Percentiles rank a stretch among this genome's conserved stretches.
These are phyloP conservation scores for Nettapus auritus DNA, from an alignment of 2,113 vertebrate genomes.

Conservation along the genomic window DNA sequence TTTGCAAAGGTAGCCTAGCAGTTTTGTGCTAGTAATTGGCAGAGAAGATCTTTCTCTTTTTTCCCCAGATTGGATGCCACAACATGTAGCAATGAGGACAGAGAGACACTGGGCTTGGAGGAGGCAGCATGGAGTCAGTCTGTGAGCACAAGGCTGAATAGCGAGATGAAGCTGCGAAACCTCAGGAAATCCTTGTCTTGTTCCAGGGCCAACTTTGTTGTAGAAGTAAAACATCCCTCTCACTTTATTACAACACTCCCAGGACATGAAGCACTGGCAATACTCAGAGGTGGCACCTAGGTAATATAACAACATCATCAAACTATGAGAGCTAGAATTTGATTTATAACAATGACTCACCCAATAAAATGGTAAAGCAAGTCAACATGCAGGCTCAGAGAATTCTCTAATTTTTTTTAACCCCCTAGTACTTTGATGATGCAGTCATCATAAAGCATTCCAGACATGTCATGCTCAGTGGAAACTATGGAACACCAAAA, in stretches of 20 bases:
- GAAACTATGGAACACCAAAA: constrained; percentile 70
- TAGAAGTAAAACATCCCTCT: constrained; percentile 4
- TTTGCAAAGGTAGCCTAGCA: not conserved
- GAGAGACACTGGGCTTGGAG: not conserved
- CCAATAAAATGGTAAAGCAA: constrained; percentile 77
- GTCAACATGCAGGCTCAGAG: constrained; percentile 75
- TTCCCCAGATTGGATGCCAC: not conserved
- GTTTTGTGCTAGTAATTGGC: not conserved
- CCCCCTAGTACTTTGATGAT: constrained; percentile 67
- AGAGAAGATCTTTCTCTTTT: not conserved
- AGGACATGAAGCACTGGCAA: constrained; percentile 18
- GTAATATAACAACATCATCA: constrained; percentile 62
- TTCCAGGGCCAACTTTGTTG: not conserved
- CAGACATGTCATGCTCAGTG: constrained; percentile 62
- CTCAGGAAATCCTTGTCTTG: constrained; percentile 45
- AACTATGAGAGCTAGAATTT: constrained; percentile 46
- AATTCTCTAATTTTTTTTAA: constrained; percentile 44
- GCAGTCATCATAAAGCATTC: constrained; percentile 60
- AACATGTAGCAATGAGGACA: not conserved
- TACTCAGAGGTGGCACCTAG: constrained; percentile 36
- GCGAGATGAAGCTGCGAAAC: not conserved
- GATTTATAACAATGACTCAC: constrained; percentile 78
- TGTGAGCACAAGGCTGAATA: not conserved
- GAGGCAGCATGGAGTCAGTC: fast-evolving
- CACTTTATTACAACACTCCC: not conserved